Evolutionary conservation across 2,113 vertebrate species (phyloP).

Genomic region (Cyanistes caeruleus): DNA sequence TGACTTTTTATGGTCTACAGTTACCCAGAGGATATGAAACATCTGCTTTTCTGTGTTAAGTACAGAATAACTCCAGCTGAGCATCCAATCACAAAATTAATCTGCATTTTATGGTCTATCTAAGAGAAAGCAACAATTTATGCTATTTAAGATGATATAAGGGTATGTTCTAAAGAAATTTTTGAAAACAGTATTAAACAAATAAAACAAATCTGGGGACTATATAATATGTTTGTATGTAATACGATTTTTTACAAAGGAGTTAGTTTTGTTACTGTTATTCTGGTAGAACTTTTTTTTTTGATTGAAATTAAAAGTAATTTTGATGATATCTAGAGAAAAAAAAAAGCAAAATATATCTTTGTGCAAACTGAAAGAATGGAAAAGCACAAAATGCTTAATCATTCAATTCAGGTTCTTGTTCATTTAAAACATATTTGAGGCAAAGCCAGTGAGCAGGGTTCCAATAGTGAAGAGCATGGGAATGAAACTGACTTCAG

Average conservation of each 20-base stretch:
- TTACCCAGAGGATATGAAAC: slow-evolving; percentile 32
- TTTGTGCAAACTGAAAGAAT: neutral
- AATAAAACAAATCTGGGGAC: neutral
- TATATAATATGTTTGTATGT: neutral
- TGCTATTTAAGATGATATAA: neutral
- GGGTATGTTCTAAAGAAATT: neutral
- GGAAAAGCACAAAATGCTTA: neutral
- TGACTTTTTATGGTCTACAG: neutral
- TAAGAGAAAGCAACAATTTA: neutral
- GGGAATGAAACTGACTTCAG: neutral
- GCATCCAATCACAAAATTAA: neutral
- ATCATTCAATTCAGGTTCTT: neutral
- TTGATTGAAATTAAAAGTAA: neutral
- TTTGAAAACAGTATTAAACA: neutral
- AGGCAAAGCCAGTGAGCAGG: neutral
- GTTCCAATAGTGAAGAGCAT: neutral
- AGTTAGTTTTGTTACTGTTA: neutral
- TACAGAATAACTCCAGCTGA: neutral
- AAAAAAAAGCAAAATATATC: neutral
- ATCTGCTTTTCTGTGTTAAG: slow-evolving; percentile 37
- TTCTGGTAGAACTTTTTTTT: neutral
- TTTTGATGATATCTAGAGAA: neutral
- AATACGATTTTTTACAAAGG: neutral
- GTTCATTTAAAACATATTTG: neutral
- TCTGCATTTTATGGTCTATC: neutral